Conservation (phyloP, 2,113 vertebrate genomes). For the Crypturellus undulatus region DNA sequence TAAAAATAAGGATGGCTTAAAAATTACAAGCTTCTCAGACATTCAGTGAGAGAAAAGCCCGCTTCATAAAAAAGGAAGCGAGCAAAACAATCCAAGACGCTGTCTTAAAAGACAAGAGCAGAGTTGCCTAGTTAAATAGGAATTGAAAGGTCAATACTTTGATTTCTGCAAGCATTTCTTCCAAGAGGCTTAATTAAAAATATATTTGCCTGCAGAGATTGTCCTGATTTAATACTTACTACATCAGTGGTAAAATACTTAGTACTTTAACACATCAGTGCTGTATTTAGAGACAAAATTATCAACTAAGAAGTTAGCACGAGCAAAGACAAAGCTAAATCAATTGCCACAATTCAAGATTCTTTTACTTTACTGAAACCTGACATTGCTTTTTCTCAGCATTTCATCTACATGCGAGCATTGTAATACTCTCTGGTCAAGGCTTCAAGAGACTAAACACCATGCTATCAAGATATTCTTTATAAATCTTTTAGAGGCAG, state of each 20-base stretch:
- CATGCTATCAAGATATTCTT: not conserved
- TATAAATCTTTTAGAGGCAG: too few relatives aligned
- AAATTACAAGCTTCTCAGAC: not conserved
- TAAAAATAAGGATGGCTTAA: too few relatives aligned
- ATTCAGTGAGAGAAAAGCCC: not conserved
- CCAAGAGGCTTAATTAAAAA: not conserved
- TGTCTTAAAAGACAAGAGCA: not conserved
- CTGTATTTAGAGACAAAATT: not conserved
- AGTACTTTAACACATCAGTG: not conserved
- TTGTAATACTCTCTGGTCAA: fast-evolving
- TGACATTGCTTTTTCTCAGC: not conserved
- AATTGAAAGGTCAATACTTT: not conserved
- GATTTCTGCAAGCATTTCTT: not conserved
- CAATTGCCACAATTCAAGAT: not conserved
- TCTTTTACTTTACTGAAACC: not conserved
- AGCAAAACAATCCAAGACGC: not conserved
- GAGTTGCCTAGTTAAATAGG: not conserved
- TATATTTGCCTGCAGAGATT: not conserved
- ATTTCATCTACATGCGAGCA: not conserved
- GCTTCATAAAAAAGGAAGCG: not conserved
- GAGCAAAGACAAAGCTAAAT: not conserved
- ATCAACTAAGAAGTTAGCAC: not conserved
- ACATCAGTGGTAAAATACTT: too few relatives aligned
- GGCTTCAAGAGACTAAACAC: not conserved
- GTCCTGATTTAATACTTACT: not conserved